These are phyloP conservation scores for Drosophila nikananu DNA, from an alignment of 1,140 invertebrate genomes.

Conservation along the genomic window DNA sequence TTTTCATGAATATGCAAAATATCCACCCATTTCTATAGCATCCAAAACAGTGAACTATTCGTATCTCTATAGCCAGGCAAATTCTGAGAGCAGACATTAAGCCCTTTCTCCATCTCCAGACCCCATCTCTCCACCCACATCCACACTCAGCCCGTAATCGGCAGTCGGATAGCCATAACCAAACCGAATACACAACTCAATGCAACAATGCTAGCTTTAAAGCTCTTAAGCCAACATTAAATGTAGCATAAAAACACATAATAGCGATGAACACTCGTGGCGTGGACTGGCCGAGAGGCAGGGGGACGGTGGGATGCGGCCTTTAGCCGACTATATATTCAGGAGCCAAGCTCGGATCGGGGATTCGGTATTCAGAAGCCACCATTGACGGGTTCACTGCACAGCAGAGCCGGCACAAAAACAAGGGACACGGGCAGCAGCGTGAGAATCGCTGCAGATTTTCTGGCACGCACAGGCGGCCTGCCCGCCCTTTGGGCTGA, in stretches of 20 bases:
- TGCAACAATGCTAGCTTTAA: conserved; percentile 83
- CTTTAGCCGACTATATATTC: conserved; percentile 30
- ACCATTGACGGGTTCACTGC: conserved; percentile 75
- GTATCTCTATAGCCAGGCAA: background rate
- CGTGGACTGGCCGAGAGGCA: conserved; percentile 7
- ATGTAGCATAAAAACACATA: conserved; percentile 85
- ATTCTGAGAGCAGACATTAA: background rate
- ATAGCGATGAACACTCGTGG: conserved; percentile 57
- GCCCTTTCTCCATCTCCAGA: background rate
- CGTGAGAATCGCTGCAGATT: conserved; percentile 84
- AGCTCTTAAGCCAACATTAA: conserved; percentile 85
- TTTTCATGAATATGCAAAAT: no score
- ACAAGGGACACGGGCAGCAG: conserved; percentile 60
- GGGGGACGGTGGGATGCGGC: conserved; percentile 20
- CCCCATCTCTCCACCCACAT: background rate
- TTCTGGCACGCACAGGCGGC: conserved; percentile 67
- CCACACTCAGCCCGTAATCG: conserved; percentile 1
- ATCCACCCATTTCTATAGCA: background rate
- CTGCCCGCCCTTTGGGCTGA: conserved; percentile 27
- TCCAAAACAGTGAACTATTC: background rate
- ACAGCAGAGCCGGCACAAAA: conserved; percentile 50
- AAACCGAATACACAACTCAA: conserved; percentile 52
- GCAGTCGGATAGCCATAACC: conserved; percentile 23
- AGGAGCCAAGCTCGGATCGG: conserved; percentile 45
- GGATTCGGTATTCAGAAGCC: conserved; percentile 45